phyloP scores from a whole-genome alignment of 2,113 vertebrate genomes.

The Hucho hucho region DNA sequence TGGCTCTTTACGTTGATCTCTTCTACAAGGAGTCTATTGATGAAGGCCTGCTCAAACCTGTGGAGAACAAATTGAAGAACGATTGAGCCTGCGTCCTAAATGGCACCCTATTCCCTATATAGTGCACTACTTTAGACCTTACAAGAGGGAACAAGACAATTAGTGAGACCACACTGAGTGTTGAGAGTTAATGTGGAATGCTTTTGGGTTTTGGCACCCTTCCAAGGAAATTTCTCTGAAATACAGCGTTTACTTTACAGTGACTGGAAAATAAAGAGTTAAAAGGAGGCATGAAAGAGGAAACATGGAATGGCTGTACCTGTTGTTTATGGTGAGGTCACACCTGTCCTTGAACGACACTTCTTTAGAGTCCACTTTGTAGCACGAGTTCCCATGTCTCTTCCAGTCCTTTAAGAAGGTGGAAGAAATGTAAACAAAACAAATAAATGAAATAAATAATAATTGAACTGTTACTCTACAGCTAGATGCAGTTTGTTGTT shows the following conservation, averaged over 20 bases:
- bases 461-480: neutral
- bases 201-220: neutral
- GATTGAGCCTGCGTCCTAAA: neutral
- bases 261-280: neutral
- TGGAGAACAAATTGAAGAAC: slow-evolving; percentile 6
- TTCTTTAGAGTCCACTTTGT: slow-evolving; percentile 72
- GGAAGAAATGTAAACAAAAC: neutral
- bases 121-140: no score
- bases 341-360: slow-evolving; percentile 83
- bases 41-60: slow-evolving; percentile 95
- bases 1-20: slow-evolving; percentile 65
- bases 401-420: slow-evolving; percentile 80
- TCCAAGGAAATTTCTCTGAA: neutral
- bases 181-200: neutral
- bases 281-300: neutral
- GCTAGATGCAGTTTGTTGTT: no score
- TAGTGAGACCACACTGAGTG: neutral
- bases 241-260: neutral
- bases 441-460: no score
- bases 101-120: no score
- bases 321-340: slow-evolving; percentile 85
- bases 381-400: slow-evolving; percentile 87
- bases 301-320: slow-evolving; percentile 60
- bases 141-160: neutral
- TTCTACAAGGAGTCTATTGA: slow-evolving; percentile 84